phyloP scores from a whole-genome alignment of 2,797 vertebrate genomes.

The Podarcis lilfordi region DNA sequence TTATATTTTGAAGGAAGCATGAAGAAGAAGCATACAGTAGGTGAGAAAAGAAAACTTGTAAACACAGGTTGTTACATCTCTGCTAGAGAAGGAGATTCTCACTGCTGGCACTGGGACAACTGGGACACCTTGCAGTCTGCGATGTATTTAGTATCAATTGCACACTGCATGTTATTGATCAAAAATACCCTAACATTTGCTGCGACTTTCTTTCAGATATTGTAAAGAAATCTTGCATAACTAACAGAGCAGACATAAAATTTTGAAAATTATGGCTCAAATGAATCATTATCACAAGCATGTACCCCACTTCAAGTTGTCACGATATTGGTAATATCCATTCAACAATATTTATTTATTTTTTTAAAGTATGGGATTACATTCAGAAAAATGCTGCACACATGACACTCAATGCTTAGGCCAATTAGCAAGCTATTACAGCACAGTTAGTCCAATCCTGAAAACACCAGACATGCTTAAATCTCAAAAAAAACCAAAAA shows the following conservation, averaged over 20 bases:
- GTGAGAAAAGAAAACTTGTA: background rate
- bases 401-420: constrained; percentile 5
- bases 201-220: constrained; percentile 29
- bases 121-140: constrained; percentile 49
- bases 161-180: constrained; percentile 34
- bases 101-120: background rate
- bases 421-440: background rate
- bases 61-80: constrained; percentile 39
- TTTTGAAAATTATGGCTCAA: background rate
- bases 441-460: background rate
- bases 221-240: constrained; percentile 30
- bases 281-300: constrained; percentile 16
- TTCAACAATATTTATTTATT: constrained; percentile 8
- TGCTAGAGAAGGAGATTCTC: constrained; percentile 33
- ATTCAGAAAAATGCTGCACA: constrained; percentile 45
- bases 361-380: background rate
- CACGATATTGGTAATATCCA: constrained; percentile 5
- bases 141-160: constrained; percentile 42
- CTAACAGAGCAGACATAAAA: constrained; percentile 10
- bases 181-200: constrained; percentile 14
- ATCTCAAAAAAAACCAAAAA: background rate
- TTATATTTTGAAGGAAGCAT: background rate
- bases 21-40: background rate
- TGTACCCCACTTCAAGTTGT: background rate
- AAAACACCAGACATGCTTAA: too few species aligned